A percentile compares a stretch with the other conserved stretches of the same genome.
Conservation (phyloP, 1,140 invertebrate species). For the Zaprionus africanus region DNA sequence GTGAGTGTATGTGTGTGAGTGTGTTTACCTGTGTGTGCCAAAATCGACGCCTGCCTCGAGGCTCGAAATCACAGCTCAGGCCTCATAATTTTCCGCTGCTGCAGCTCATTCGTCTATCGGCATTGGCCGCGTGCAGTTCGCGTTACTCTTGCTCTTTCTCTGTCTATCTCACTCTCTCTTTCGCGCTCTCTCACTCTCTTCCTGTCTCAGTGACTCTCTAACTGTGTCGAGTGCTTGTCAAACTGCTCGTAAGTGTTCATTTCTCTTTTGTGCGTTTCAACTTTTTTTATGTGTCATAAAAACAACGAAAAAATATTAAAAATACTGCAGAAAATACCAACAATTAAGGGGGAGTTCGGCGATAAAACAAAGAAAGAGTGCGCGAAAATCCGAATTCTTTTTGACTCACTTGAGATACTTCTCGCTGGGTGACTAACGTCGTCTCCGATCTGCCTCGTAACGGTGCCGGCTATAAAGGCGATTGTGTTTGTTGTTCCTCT, state of each 20-base stretch:
- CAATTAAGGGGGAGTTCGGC: not conserved
- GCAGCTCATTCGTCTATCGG: slow-evolving; percentile 56
- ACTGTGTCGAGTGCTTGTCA: slow-evolving; percentile 44
- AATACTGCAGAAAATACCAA: slow-evolving; percentile 37
- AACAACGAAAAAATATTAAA: slow-evolving; percentile 1
- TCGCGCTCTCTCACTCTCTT: not conserved
- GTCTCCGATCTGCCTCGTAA: slow-evolving; percentile 34
- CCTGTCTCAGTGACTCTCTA: slow-evolving; percentile 21
- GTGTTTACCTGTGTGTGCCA: slow-evolving; percentile 24
- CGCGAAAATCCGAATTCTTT: not conserved
- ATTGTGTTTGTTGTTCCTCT: slow-evolving; percentile 6
- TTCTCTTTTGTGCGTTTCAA: not conserved
- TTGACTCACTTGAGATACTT: slow-evolving; percentile 29
- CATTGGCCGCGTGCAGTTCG: slow-evolving; percentile 57
- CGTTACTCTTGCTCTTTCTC: slow-evolving; percentile 3
- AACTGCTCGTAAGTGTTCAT: slow-evolving; percentile 39
- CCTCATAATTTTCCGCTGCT: not conserved
- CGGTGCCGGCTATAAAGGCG: slow-evolving; percentile 44
- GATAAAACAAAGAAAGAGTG: not conserved
- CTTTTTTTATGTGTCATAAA: slow-evolving; percentile 14
- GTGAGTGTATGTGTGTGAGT: not conserved
- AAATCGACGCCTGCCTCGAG: slow-evolving; percentile 31
- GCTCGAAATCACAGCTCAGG: slow-evolving; percentile 14
- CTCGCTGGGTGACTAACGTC: slow-evolving; percentile 55
- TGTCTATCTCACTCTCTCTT: not conserved